Percentiles rank a stretch among this genome's conserved stretches.
Evolutionary conservation across 1,140 invertebrate species (phyloP).

Genomic region (Cyrtorhinus lividipennis): DNA sequence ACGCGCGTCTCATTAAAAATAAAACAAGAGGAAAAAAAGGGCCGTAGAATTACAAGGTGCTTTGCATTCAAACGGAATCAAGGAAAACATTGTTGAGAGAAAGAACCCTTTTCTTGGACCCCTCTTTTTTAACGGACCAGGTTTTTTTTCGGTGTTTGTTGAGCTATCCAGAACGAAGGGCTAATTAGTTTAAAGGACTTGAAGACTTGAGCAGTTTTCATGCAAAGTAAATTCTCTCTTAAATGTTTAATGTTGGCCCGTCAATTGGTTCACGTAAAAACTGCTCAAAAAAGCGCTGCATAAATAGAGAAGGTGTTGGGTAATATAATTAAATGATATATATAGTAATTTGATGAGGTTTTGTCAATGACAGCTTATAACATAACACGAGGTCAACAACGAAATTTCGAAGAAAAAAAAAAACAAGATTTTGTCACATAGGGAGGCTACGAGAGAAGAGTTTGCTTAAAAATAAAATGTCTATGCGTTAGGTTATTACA

Average conservation of each 20-base stretch:
- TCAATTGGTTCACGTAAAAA: no score
- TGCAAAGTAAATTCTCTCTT: slow-evolving; percentile 10
- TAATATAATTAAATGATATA: no score
- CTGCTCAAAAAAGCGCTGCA: no score
- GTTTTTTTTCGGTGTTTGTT: slow-evolving; percentile 6
- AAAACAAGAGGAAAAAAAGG: slow-evolving; percentile 8
- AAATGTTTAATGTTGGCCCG: slow-evolving; percentile 3
- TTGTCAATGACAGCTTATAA: no score
- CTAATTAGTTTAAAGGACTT: slow-evolving; percentile 13
- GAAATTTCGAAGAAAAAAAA: no score
- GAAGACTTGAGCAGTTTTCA: slow-evolving; percentile 9
- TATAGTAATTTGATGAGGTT: no score
- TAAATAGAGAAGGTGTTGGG: no score
- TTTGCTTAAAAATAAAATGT: no score
- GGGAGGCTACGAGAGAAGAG: no score
- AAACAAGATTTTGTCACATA: no score
- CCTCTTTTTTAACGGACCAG: background rate
- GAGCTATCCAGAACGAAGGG: background rate
- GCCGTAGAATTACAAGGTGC: slow-evolving; percentile 12
- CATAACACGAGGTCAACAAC: no score
- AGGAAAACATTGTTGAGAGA: slow-evolving; percentile 4
- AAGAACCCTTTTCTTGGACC: slow-evolving; percentile 1
- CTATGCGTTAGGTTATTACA: no score
- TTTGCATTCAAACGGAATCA: slow-evolving; percentile 15
- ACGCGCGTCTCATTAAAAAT: slow-evolving; percentile 9